Evolutionary conservation across 1,140 invertebrate genomes (phyloP).

Genomic region (Drosophila bipectinata): DNA sequence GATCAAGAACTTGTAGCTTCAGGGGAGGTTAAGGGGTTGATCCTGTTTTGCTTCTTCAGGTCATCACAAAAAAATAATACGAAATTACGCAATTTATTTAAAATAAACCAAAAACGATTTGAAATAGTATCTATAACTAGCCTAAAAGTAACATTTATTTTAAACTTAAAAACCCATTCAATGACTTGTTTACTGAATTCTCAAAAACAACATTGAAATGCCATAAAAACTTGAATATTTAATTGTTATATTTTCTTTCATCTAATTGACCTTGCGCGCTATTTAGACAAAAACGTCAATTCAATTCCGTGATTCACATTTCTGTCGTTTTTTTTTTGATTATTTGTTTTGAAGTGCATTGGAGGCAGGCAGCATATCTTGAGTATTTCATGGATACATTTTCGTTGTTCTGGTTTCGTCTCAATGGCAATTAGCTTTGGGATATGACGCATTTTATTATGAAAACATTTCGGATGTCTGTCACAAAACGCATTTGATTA

Average conservation of each 20-base stretch:
- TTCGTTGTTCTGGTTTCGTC: constrained; percentile 28
- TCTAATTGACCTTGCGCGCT: constrained; percentile 80
- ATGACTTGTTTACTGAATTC: background rate
- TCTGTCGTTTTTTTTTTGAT: background rate
- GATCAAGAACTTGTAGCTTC: constrained; percentile 21
- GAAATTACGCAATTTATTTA: constrained; percentile 46
- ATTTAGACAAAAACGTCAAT: constrained; percentile 63
- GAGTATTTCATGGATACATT: constrained; percentile 25
- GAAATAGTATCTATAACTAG: too few relatives aligned
- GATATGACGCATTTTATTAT: constrained; percentile 63
- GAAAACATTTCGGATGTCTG: constrained; percentile 19
- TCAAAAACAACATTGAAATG: constrained; percentile 26
- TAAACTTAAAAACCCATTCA: background rate
- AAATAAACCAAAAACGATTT: background rate
- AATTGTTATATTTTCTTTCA: constrained; percentile 66
- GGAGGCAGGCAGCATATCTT: constrained; percentile 19
- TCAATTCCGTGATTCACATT: constrained; percentile 69
- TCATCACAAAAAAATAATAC: constrained; percentile 1
- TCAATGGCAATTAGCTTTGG: constrained; percentile 61
- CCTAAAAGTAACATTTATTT: too few relatives aligned
- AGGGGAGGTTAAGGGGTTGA: constrained; percentile 29
- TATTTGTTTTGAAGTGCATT: constrained; percentile 43
- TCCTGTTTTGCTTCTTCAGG: constrained; percentile 2
- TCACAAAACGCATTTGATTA: constrained; percentile 8
- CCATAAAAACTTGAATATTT: constrained; percentile 42